Evolutionary conservation across 2,113 vertebrate genomes (phyloP).

Genomic region (Sylvia atricapilla): DNA sequence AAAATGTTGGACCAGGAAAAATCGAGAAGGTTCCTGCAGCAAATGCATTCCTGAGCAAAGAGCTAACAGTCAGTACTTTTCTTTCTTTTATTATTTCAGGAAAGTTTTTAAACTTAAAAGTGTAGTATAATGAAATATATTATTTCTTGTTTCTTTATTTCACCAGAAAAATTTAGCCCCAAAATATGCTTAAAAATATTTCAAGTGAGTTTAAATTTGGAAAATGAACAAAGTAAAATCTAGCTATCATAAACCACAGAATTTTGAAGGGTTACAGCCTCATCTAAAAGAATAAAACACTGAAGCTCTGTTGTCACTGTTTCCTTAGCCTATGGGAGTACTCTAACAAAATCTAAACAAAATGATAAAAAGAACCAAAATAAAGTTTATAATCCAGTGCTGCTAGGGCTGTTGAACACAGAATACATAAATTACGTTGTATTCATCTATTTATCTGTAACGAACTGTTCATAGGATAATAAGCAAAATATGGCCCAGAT

Average conservation of each 20-base stretch:
- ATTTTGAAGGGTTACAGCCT: not conserved
- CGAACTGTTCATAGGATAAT: not conserved
- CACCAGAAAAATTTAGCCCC: not conserved
- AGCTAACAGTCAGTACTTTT: conserved; percentile 80
- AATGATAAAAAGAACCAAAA: not conserved
- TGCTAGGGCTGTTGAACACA: not conserved
- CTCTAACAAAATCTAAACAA: not conserved
- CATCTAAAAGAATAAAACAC: not conserved
- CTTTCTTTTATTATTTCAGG: not conserved
- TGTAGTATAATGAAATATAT: not conserved
- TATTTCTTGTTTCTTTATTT: not conserved
- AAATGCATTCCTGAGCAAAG: conserved; percentile 77
- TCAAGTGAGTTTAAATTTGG: not conserved
- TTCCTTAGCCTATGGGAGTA: not conserved
- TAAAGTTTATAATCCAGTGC: not conserved
- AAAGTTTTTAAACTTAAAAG: not conserved
- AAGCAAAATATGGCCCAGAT: not conserved
- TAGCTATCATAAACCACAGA: not conserved
- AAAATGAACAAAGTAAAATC: not conserved
- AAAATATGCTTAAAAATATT: not conserved
- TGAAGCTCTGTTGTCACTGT: not conserved
- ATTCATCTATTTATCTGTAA: not conserved
- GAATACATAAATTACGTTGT: not conserved
- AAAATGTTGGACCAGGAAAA: conserved; percentile 81
- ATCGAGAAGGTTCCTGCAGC: conserved; percentile 75